phyloP scores from a whole-genome alignment of 2,113 vertebrate species.

The Ariopsis seemanni region DNA sequence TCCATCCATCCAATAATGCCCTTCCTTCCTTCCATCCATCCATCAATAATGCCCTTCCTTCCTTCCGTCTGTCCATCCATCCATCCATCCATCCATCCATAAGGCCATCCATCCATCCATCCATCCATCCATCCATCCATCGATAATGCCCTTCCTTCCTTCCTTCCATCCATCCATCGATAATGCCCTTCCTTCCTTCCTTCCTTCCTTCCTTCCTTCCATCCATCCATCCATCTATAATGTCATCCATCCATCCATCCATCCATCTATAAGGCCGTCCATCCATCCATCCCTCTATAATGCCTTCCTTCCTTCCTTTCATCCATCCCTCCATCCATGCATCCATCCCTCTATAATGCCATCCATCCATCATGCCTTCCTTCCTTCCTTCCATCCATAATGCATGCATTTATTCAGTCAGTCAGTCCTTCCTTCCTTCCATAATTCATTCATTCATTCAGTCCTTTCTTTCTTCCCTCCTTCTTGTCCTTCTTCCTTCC shows the following conservation, averaged over 20 bases:
- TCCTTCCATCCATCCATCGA: background rate
- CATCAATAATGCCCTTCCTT: background rate
- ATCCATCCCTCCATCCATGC: background rate
- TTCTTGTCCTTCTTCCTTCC: background rate
- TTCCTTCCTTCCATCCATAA: no score
- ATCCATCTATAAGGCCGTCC: no score
- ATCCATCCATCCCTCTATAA: background rate
- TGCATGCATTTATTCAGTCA: background rate
- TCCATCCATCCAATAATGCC: no score
- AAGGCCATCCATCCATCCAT: no score
- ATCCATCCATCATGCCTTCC: background rate
- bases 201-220: background rate
- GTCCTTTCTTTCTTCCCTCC: background rate
- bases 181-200: background rate
- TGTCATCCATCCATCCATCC: background rate
- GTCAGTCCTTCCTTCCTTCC: background rate
- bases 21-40: no score
- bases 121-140: background rate
- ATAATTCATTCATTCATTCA: background rate
- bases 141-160: rapidly evolving
- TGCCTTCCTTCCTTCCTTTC: background rate
- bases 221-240: background rate
- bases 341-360: background rate
- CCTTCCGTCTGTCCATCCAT: background rate
- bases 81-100: background rate